A percentile compares a stretch with the other conserved stretches of the same genome.
phyloP scores from a whole-genome alignment of 2,113 vertebrate species.

The Ptilonorhynchus violaceus region DNA sequence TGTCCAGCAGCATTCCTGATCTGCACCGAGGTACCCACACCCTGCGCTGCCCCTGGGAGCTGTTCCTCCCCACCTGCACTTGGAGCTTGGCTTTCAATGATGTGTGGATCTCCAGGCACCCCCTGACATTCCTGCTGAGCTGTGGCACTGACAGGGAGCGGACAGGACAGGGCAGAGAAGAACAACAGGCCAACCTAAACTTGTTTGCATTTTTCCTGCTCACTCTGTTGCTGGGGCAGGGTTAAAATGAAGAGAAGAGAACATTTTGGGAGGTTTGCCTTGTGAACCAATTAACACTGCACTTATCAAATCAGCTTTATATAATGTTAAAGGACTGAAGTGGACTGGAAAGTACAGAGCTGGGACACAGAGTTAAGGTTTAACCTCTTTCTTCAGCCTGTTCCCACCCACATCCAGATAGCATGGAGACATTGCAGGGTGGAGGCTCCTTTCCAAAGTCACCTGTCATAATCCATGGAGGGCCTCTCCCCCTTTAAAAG shows the following conservation, averaged over 20 bases:
- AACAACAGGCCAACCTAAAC: neutral
- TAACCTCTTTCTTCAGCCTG: neutral
- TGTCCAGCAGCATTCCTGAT: conserved; percentile 69
- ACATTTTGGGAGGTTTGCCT: neutral
- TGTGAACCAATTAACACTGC: neutral
- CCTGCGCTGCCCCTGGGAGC: neutral
- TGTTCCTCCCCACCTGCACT: neutral
- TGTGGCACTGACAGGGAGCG: neutral
- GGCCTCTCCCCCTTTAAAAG: neutral
- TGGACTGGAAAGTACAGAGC: neutral
- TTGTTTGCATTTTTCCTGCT: neutral
- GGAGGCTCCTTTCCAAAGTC: neutral
- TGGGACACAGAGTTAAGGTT: neutral
- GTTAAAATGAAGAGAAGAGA: neutral
- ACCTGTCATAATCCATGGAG: neutral
- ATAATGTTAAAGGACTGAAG: neutral
- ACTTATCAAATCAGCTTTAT: neutral
- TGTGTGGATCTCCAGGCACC: neutral
- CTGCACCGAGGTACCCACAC: conserved; percentile 4
- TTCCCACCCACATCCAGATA: neutral
- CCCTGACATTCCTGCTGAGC: conserved; percentile 19
- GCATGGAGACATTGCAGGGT: neutral
- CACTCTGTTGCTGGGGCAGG: neutral
- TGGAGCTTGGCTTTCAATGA: rapidly evolving
- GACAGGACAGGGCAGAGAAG: neutral